Base-by-base conservation (phyloP, 2,888 invertebrate species). In the Choreutis nemorana region DNA sequence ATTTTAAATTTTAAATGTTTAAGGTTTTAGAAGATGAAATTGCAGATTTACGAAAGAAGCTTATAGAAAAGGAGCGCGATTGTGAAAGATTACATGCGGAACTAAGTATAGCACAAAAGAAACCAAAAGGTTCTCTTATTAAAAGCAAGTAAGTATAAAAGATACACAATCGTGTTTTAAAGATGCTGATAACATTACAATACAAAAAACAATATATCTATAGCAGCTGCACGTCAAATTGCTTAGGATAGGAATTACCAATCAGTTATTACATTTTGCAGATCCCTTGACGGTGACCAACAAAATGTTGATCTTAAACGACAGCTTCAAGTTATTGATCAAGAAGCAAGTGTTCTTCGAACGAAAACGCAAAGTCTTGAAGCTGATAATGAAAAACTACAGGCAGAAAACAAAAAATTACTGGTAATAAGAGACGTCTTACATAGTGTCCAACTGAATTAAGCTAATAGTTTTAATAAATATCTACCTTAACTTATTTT, bases 41-140 rank as follows among this genome's bases (percentile, higher is more conserved):
- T 30, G 83, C 82, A 29, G 87, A 88, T 43, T 64, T 91, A 14
- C 80, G 88, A 36, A 88, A 87, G 55, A 88, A 89, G 51, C 60
- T 93, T 1, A 86, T 88, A 30, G 91, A 93, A 60, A 92, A 91
- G 57, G 93, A 94, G 62, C 81, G 89, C 42, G 88, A 89, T 43
- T 87, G 89, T 45, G 91, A 91, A 64, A 81, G 87, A 41, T 68
- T 93, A 30, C 86, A 89, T 42, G 83, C 87, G 1, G 90, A 91
- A 63, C 63, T 89, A 13, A 84, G 84, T 44, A 54, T 85, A 11
- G 68, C 81, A 8, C 83, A 83, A 44, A 85, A 85, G 54, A 81
- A 82, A 61, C 78, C 83, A 26, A 86, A 86, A 57, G 82, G 77
- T 38, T 81, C 83, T 30, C 70, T 84, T 30, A 75, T 73, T 23